Conservation (phyloP, 1,140 invertebrate species). For the Oryzaephilus surinamensis region DNA sequence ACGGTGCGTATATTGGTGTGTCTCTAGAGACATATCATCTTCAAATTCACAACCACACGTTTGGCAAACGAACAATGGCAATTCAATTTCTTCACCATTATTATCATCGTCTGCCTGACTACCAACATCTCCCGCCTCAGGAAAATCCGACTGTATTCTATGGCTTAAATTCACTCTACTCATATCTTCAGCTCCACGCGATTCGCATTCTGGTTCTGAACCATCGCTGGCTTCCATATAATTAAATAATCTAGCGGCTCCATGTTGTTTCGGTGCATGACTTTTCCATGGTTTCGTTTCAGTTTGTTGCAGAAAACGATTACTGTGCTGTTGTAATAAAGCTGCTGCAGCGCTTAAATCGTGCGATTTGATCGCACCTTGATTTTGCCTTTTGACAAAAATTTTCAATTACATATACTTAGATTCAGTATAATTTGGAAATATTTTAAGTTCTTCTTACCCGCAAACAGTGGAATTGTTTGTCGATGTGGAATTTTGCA, state of each 20-base stretch:
- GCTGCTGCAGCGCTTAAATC: slow-evolving; percentile 25
- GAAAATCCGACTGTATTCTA: slow-evolving; percentile 50
- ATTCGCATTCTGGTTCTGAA: slow-evolving; percentile 38
- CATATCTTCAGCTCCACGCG: slow-evolving; percentile 59
- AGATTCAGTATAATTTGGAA: background rate
- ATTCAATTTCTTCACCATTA: slow-evolving; percentile 38
- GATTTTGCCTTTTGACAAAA: slow-evolving; percentile 7
- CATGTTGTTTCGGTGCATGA: slow-evolving; percentile 39
- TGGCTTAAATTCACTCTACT: slow-evolving; percentile 63
- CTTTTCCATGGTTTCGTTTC: slow-evolving; percentile 32
- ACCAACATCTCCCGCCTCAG: slow-evolving; percentile 40
- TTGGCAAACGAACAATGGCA: slow-evolving; percentile 38
- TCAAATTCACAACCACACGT: slow-evolving; percentile 43
- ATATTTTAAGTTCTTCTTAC: slow-evolving; percentile 12
- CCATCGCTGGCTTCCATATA: slow-evolving; percentile 49
- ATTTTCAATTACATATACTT: too few species aligned
- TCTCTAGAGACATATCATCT: slow-evolving; percentile 40
- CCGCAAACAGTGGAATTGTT: slow-evolving; percentile 10
- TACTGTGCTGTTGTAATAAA: slow-evolving; percentile 26
- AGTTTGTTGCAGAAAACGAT: slow-evolving; percentile 26
- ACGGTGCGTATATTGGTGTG: slow-evolving; percentile 37
- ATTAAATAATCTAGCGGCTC: slow-evolving; percentile 45
- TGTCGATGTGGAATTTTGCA: too few species aligned
- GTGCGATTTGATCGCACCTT: slow-evolving; percentile 17
- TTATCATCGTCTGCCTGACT: slow-evolving; percentile 37